Evolutionary conservation across 2,797 vertebrate genomes (phyloP).

Genomic region (Alauda arvensis): DNA sequence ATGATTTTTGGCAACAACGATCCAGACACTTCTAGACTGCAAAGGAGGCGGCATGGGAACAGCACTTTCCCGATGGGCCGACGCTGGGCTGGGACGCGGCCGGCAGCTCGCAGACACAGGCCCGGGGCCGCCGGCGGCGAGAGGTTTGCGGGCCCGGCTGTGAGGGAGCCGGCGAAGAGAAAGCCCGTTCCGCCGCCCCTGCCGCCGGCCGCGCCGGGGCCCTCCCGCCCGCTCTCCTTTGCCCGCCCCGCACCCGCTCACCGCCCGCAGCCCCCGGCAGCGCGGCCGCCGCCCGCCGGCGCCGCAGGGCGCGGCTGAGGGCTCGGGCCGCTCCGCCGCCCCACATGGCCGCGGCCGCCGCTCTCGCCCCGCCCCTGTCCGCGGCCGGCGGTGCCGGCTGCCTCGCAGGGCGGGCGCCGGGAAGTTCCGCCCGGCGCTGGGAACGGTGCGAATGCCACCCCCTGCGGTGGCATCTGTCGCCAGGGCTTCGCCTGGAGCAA

Average conservation of each 20-base stretch:
- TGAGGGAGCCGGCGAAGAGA: no score
- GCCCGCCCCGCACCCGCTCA: background rate
- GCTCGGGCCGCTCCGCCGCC: background rate
- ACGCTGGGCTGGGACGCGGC: background rate
- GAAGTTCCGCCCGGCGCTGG: background rate
- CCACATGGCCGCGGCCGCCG: background rate
- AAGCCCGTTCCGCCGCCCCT: background rate
- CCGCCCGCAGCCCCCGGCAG: background rate
- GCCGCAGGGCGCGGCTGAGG: background rate
- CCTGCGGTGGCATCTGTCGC: fast-evolving
- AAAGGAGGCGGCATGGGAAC: no score
- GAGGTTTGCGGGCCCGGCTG: background rate
- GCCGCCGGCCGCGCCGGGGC: background rate
- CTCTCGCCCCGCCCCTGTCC: background rate
- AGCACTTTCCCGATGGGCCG: background rate
- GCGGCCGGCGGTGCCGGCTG: background rate
- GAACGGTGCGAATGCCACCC: fast-evolving
- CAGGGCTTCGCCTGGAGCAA: background rate
- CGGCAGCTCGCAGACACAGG: background rate
- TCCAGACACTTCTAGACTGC: fast-evolving
- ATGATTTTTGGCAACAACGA: background rate
- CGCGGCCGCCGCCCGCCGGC: background rate
- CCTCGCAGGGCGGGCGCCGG: background rate
- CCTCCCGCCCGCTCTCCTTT: background rate
- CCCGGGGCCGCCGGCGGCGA: background rate